phyloP scores from a whole-genome alignment of 2,888 invertebrate species.

The Rotaria sp. region DNA sequence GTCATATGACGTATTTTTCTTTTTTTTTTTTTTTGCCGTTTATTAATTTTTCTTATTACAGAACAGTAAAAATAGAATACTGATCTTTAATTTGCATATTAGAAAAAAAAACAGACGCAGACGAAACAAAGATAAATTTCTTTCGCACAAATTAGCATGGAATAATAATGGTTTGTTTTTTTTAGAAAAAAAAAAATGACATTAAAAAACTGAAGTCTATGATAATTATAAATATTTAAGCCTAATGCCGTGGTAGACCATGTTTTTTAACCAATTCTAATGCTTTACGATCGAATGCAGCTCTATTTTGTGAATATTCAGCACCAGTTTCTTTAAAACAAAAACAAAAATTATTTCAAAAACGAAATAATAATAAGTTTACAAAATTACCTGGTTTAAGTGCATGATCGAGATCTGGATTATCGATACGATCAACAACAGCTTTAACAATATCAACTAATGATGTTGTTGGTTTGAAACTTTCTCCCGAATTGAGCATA shows the following conservation, averaged over 20 bases:
- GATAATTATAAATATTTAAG: neutral
- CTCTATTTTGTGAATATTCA: neutral
- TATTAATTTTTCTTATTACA: neutral
- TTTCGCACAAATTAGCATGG: neutral
- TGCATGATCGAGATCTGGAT: constrained; percentile 5
- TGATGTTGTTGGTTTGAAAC: neutral
- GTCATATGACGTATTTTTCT: neutral
- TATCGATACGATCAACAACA: neutral
- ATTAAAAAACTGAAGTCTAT: neutral
- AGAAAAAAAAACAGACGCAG: neutral
- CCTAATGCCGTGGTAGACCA: neutral
- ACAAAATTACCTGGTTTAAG: neutral
- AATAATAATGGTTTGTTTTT: no score
- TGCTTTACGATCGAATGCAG: neutral
- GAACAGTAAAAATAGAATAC: neutral
- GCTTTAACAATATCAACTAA: neutral
- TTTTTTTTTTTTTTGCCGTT: neutral
- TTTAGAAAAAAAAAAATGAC: neutral
- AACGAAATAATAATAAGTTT: neutral
- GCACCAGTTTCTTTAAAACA: neutral
- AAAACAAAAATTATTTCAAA: neutral
- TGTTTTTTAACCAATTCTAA: neutral
- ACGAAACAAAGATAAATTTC: neutral
- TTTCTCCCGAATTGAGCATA: neutral
- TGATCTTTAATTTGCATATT: neutral